Evolutionary conservation across 2,888 invertebrate genomes (phyloP).

Genomic region (Taenaris catops): DNA sequence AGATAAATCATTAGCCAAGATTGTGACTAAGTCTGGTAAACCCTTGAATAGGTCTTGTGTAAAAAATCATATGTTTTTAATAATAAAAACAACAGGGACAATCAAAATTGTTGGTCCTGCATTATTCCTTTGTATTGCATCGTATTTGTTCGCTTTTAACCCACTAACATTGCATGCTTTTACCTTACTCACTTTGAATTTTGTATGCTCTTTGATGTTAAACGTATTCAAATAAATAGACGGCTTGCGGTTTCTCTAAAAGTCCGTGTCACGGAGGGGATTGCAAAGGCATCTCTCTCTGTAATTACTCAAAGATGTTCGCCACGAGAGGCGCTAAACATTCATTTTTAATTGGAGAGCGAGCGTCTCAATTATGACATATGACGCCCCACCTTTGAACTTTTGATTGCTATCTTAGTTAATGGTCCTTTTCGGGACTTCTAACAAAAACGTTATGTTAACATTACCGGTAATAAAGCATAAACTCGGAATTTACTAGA

Average conservation of each 20-base stretch:
- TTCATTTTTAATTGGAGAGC: slow-evolving; percentile 71
- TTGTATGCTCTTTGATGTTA: slow-evolving; percentile 32
- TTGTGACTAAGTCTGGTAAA: no score
- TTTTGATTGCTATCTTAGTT: slow-evolving; percentile 53
- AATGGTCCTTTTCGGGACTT: slow-evolving; percentile 32
- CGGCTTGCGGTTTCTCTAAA: slow-evolving; percentile 38
- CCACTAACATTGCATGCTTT: slow-evolving; percentile 38
- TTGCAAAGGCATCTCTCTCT: slow-evolving; percentile 40
- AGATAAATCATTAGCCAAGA: no score
- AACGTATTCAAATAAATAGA: slow-evolving; percentile 38
- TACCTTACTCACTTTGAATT: slow-evolving; percentile 12
- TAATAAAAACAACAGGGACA: no score
- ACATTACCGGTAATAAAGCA: no score
- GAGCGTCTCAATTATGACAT: slow-evolving; percentile 56
- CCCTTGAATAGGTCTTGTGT: no score
- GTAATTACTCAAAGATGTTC: slow-evolving; percentile 55
- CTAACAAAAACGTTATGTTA: slow-evolving; percentile 5
- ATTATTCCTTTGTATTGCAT: slow-evolving; percentile 15
- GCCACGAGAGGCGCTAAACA: slow-evolving; percentile 46
- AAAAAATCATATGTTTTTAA: no score
- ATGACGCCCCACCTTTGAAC: slow-evolving; percentile 61
- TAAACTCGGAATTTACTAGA: no score
- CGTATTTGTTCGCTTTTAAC: slow-evolving; percentile 34
- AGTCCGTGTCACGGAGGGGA: slow-evolving; percentile 29
- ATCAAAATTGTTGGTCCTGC: no score